These are phyloP conservation scores for Paramormyrops kingsleyae DNA, from an alignment of 2,113 vertebrate genomes.

Conservation along the genomic window DNA sequence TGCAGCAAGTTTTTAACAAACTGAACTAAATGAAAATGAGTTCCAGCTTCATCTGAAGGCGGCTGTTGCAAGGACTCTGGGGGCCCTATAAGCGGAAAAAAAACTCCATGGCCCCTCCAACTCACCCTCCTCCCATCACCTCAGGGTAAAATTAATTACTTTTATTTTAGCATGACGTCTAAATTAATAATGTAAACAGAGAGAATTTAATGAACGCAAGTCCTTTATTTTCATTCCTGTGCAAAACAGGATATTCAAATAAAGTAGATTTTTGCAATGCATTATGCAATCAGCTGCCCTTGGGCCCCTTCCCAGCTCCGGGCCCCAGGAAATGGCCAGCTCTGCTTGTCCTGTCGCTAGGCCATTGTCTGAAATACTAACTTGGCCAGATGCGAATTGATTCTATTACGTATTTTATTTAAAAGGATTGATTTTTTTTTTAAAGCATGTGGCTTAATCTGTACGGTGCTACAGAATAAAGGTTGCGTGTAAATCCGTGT, in stretches of 20 bases:
- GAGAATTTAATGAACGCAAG: neutral
- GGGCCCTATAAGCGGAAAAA: neutral
- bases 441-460: neutral
- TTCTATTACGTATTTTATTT: neutral
- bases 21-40: neutral
- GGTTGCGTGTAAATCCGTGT: neutral
- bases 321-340: neutral
- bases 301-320: neutral
- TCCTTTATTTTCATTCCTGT: neutral
- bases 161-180: neutral
- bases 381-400: neutral
- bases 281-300: neutral
- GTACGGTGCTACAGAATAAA: neutral
- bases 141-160: neutral
- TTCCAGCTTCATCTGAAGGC: neutral
- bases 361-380: neutral
- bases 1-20: neutral
- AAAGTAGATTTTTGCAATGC: neutral
- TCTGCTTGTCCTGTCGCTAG: neutral
- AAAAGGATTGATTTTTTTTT: neutral
- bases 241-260: neutral
- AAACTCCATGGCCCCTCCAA: neutral
- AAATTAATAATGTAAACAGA: neutral
- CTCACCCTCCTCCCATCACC: neutral
- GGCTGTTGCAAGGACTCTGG: neutral